Base-by-base conservation (phyloP, 2,888 invertebrate species). In the Acronicta aceris region DNA sequence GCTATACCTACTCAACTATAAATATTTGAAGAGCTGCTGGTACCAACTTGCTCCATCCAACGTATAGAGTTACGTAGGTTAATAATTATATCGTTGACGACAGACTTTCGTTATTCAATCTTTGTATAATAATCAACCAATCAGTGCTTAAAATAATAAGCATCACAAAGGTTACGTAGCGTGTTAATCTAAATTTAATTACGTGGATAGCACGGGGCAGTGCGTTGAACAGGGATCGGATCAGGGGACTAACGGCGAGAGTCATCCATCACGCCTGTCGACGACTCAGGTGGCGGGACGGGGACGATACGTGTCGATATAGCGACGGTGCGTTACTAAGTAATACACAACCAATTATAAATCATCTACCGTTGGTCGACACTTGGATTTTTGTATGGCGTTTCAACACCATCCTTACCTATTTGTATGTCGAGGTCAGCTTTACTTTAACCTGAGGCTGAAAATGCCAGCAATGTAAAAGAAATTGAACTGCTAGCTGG, bases 201-300 rank as follows among this genome's bases (percentile, higher is more conserved):
- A 74, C 56, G 42, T 46, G 54, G 47, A 53, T 47, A 27, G 48
- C 40, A 25, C 30, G 45, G 61, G 59, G 43, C 43, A 55, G 63
- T 62, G 42, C 38, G 46, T 40, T 59, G 66, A 43, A 16, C 41
- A 56, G 56, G 59, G 61, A 17, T 53, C 16, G 56, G 51, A 54
- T 53, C 48, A 51, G 59, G 59, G 66, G 52, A 40, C 52, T 46
- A 47, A 41, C 60, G 38, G 21, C n/a, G 27, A 36, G 60, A 63
- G 77, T 78, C 81, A 86, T 88, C 84, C 81, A 84, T 88, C 88
- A 86, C 63, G 62, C 51, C 73, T 84, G 85, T 84, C 84, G 49
- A 55, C 84, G 78, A 74, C 81, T 86, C 85, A 87, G 88, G 85
- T 85, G 88, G 71, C 82, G 77, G 62, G 78, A 65, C 66, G 66